phyloP scores from a whole-genome alignment of 2,888 invertebrate species.

The Philereme vetulata region DNA sequence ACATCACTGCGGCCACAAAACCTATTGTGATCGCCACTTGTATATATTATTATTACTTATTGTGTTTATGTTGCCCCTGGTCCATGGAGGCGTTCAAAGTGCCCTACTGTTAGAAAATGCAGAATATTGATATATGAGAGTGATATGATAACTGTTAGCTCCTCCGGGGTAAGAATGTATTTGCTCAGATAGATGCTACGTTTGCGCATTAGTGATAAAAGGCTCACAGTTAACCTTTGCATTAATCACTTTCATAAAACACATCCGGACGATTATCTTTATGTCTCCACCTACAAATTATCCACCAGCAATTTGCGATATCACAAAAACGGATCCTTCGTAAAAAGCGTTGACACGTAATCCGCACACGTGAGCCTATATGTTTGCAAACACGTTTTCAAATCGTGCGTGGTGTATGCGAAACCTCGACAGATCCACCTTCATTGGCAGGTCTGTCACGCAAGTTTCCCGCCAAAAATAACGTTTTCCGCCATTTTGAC shows the following conservation, averaged over 20 bases:
- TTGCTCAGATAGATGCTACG: too few relatives aligned
- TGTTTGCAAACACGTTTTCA: constrained; percentile 57
- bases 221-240: too few relatives aligned
- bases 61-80: too few relatives aligned
- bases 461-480: constrained; percentile 61
- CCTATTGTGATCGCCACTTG: too few relatives aligned
- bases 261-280: not conserved
- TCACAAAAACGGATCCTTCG: constrained; percentile 14
- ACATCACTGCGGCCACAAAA: too few relatives aligned
- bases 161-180: too few relatives aligned
- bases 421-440: constrained; percentile 36
- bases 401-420: constrained; percentile 61
- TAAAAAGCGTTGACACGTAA: constrained; percentile 25
- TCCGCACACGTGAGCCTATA: constrained; percentile 43
- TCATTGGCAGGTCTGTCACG: constrained; percentile 63
- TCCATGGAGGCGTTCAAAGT: too few relatives aligned
- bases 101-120: too few relatives aligned
- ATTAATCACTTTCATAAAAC: not conserved
- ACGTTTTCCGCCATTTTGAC: constrained; percentile 51
- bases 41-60: too few relatives aligned
- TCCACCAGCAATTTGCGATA: constrained; percentile 10
- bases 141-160: too few relatives aligned
- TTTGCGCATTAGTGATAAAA: too few relatives aligned
- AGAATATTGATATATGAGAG: too few relatives aligned
- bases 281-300: not conserved